phyloP scores from a whole-genome alignment of 2,113 vertebrate species.

The Panurus biarmicus region DNA sequence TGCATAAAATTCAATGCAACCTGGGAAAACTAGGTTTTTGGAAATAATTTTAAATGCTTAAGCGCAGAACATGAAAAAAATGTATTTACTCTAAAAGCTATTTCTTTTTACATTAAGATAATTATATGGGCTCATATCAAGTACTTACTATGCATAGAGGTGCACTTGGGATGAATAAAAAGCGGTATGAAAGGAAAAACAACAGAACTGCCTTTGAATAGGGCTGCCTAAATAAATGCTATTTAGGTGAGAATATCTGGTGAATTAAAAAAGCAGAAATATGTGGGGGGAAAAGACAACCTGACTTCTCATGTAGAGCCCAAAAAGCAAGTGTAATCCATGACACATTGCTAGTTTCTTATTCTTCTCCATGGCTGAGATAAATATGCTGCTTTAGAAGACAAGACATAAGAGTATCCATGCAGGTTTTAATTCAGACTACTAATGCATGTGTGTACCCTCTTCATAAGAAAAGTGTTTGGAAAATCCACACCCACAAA shows the following conservation, averaged over 20 bases:
- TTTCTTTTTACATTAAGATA: not conserved
- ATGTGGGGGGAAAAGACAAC: not conserved
- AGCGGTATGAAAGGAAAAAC: not conserved
- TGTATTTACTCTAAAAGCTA: not conserved
- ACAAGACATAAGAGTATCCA: not conserved
- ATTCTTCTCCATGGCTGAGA: not conserved
- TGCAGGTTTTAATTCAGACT: not conserved
- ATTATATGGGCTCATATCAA: not conserved
- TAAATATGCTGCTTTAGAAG: not conserved
- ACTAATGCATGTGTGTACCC: fast-evolving
- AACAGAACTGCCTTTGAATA: not conserved
- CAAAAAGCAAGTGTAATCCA: not conserved
- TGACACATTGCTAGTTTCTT: not conserved
- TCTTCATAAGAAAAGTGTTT: not conserved
- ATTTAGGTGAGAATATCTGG: not conserved
- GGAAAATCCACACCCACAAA: not conserved
- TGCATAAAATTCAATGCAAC: not conserved
- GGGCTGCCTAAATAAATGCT: not conserved
- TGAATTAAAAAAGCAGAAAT: not conserved
- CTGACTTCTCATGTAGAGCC: not conserved
- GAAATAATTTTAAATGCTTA: not conserved
- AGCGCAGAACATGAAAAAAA: not conserved
- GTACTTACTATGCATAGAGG: not conserved
- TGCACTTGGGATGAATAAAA: not conserved
- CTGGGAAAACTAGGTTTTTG: fast-evolving